Base-by-base conservation (phyloP, 2,888 invertebrate genomes). In the Chromoteleia sp. region DNA sequence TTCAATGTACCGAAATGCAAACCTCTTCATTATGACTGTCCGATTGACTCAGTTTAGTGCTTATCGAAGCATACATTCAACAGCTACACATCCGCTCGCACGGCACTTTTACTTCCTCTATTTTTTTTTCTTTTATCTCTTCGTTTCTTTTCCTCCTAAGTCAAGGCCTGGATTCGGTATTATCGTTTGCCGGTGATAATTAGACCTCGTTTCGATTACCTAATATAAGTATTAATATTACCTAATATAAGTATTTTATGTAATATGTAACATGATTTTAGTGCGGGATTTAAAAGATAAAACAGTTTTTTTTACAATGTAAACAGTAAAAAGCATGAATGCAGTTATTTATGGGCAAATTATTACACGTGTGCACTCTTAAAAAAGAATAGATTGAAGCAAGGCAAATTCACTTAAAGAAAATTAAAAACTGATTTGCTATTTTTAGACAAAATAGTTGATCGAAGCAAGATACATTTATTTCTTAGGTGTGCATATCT, bases 131-230 rank as follows among this genome's bases (percentile, higher is more conserved):
- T 45, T 63, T 33, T 48, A 1, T 25, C 6, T 41, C 17, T 7
- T 2, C 10, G 19, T 21, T 29, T 50, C 36, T 21, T 50, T 65
- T 43, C 8, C 8, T 17, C 17, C 43, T 68, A 19, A 45, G 58
- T 70, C 70, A 70, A 70, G 70, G 70, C 58, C 58, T 70, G 21
- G n/a, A 45, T 58, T 48, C 25, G 58, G 48, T 36, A 36, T 58
- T 43, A 58, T 19, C 17, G 48, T 58, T 25, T 25, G 1, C n/a
- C 14, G 12, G 5, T 21, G 15, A 70, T 19, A 45, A 58, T 70
- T 48, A 36, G 21, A 36, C 2, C 36, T 70, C 15, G 30, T 7
- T 45, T n/a, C 1, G 43, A 68, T 70, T 58, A 70, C 45, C 36
- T 58, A 70, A 70, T 58, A n/a, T n/a, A n/a, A n/a, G n/a, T n/a